Conservation (phyloP, 1,140 invertebrate species). For the Uloborus diversus region DNA sequence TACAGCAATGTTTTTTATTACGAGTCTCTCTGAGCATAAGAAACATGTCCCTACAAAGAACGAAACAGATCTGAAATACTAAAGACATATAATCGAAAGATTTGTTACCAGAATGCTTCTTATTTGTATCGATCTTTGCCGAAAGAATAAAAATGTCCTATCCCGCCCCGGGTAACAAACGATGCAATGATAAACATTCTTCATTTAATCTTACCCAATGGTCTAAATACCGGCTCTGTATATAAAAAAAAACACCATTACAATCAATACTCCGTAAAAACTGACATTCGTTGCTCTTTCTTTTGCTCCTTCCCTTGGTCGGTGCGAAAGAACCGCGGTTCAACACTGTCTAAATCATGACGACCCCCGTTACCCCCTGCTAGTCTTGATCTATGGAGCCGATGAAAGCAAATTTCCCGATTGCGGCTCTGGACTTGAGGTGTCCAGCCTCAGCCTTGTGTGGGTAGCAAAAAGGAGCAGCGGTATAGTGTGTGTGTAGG, state of each 20-base stretch:
- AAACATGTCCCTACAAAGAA: too few relatives aligned
- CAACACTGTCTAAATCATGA: neutral
- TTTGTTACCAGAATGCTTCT: too few relatives aligned
- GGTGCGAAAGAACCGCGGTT: neutral
- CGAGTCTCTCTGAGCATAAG: too few relatives aligned
- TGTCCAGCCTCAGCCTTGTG: neutral
- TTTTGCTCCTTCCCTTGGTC: neutral
- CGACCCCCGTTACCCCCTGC: neutral
- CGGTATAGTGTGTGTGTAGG: neutral
- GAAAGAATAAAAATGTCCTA: too few relatives aligned
- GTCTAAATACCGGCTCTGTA: neutral
- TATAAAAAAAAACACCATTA: neutral
- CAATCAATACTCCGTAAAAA: neutral
- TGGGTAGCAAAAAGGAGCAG: neutral
- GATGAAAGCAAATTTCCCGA: neutral
- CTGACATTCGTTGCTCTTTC: neutral
- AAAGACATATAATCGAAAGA: too few relatives aligned
- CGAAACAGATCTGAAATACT: too few relatives aligned
- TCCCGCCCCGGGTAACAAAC: too few relatives aligned
- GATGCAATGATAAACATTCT: neutral
- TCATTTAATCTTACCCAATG: neutral
- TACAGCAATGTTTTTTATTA: too few relatives aligned
- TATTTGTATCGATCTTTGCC: too few relatives aligned
- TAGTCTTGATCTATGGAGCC: neutral
- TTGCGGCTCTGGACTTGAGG: too few relatives aligned